These are phyloP conservation scores for Pterois miles DNA, from an alignment of 2,797 vertebrate species.

Conservation along the genomic window DNA sequence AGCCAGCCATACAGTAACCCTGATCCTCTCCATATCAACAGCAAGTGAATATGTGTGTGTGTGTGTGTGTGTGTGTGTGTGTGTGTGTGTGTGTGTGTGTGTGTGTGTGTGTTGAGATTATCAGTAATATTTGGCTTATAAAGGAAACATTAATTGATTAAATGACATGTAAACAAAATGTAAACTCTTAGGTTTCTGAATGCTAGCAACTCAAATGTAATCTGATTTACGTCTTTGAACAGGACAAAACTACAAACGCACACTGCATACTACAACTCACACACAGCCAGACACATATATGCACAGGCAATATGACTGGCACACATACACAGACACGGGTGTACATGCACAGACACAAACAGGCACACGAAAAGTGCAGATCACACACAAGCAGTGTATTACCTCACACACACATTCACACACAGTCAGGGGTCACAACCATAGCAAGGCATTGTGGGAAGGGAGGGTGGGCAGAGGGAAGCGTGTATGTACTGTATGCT, in stretches of 20 bases:
- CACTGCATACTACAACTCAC: slow-evolving; percentile 39
- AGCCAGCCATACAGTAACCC: slow-evolving; percentile 39
- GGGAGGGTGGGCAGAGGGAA: background rate
- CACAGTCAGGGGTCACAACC: slow-evolving; percentile 32
- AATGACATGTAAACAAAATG: slow-evolving; percentile 62
- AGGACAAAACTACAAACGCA: slow-evolving; percentile 21
- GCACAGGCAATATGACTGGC: slow-evolving; percentile 43
- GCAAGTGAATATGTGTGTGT: slow-evolving; percentile 12
- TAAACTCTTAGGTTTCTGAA: slow-evolving; percentile 52
- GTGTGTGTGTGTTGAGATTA: background rate
- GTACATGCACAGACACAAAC: slow-evolving; percentile 33
- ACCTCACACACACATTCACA: slow-evolving; percentile 1
- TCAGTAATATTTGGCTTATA: slow-evolving; percentile 45
- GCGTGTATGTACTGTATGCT: slow-evolving; percentile 19
- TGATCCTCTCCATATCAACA: slow-evolving; percentile 26
- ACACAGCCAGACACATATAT: slow-evolving; percentile 16
- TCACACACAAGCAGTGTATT: slow-evolving; percentile 24
- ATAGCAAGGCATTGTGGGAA: slow-evolving; percentile 66
- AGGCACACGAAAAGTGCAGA: slow-evolving; percentile 36
- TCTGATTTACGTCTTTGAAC: slow-evolving; percentile 48
- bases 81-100: background rate
- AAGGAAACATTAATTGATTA: slow-evolving; percentile 20
- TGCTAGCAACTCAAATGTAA: slow-evolving; percentile 3
- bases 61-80: slow-evolving; percentile 13
- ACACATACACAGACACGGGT: slow-evolving; percentile 37